These are phyloP conservation scores for Plutella xylostella DNA, from an alignment of 2,888 invertebrate genomes.

Conservation along the genomic window DNA sequence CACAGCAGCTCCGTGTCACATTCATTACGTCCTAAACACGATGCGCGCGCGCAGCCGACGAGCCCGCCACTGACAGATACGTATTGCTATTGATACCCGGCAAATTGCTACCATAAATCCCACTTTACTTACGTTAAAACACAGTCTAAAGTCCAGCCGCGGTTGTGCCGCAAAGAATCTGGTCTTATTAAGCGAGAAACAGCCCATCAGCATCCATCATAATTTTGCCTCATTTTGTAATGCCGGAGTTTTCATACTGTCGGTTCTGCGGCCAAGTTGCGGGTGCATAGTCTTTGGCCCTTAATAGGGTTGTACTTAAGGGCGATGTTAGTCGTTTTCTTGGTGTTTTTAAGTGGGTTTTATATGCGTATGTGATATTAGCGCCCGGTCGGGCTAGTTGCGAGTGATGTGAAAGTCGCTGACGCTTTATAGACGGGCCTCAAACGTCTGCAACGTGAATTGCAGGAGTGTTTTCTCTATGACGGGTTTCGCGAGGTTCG, in stretches of 20 bases:
- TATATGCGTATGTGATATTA: slow-evolving; percentile 29
- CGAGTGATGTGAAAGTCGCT: slow-evolving; percentile 36
- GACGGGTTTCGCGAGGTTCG: too few relatives aligned
- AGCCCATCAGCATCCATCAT: slow-evolving; percentile 65
- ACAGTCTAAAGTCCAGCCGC: background rate
- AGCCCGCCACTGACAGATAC: slow-evolving; percentile 1
- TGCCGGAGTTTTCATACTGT: slow-evolving; percentile 18
- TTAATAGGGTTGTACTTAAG: too few relatives aligned
- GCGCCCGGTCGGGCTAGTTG: slow-evolving; percentile 29
- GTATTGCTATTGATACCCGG: slow-evolving; percentile 5
- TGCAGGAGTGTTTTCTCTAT: too few relatives aligned
- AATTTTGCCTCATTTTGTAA: slow-evolving; percentile 66
- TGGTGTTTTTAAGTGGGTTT: slow-evolving; percentile 22
- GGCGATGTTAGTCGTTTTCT: too few relatives aligned
- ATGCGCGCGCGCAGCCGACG: background rate
- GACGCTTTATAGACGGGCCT: slow-evolving; percentile 26
- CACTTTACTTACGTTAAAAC: background rate
- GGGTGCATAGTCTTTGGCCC: too few relatives aligned
- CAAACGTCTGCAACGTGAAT: background rate
- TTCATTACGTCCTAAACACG: slow-evolving; percentile 20
- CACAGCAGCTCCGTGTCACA: slow-evolving; percentile 22
- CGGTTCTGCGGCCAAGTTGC: background rate
- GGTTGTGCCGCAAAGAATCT: slow-evolving; percentile 27
- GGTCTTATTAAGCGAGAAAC: slow-evolving; percentile 59
- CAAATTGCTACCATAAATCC: background rate